Evolutionary conservation across 2,113 vertebrate genomes (phyloP), one percentile per base, ranked within the genome.

Genomic region (Neogale vison): DNA sequence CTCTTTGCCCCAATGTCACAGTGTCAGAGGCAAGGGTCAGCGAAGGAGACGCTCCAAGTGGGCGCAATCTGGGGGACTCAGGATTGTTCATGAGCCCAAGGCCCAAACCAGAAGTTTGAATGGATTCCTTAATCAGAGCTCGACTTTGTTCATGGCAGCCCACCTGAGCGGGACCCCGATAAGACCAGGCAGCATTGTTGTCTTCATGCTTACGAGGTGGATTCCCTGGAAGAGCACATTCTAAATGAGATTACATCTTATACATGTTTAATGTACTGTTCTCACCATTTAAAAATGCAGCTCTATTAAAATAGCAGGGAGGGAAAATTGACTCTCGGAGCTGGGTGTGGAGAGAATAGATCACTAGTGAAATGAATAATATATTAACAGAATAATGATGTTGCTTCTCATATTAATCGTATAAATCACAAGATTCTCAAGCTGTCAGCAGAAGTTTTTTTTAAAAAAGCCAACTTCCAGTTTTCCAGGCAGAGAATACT

Each of bases 211-310:
- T 98, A 98, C 98, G 98, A 98, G 98, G 98, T 42, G 74, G 93
- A 96, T 80, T 96, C 18, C 45, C 97, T 97, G 97, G 97, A 98
- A 98, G 97, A 98, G 98, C 92, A 88, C 98, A 96, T 98, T 98
- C 97, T 95, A 97, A 98, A 98, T 98, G 98, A 98, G 98, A 99
- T 99, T 98, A 98, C 98, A 98, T 98, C 99, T 99, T 98, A 99
- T 99, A 97, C 99, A 99, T 98, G 99, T 99, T 99, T 99, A 99
- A 99, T 99, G 98, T 0, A 31, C 93, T 98, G 98, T 98, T 98
- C 98, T 97, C 96, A 80, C 97, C 93, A 96, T 98, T 98, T 98
- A 98, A 98, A 98, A 98, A 99, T 98, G 97, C 98, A 95, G 97
- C 97, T 98, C 98, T 98, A 98, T 98, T 99, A 98, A 98, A 98